Evolutionary conservation across 2,888 invertebrate genomes (phyloP).

Genomic region (Hypolimnas misippus): DNA sequence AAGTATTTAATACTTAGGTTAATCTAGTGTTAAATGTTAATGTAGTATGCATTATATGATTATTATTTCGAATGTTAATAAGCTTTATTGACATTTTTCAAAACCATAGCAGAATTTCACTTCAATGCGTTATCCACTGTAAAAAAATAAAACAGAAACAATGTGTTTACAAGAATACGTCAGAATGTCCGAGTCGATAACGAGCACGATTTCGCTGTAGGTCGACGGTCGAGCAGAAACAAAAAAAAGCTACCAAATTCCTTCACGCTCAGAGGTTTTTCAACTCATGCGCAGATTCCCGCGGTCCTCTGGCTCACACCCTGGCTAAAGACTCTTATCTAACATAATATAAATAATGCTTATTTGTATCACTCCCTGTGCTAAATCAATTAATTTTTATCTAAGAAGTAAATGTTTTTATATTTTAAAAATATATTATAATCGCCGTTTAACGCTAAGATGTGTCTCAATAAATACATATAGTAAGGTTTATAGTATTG

Average conservation of each 20-base stretch:
- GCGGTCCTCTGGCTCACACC: slow-evolving; percentile 7
- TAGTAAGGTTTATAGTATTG: slow-evolving; percentile 25
- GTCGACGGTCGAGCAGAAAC: slow-evolving; percentile 49
- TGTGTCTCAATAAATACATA: slow-evolving; percentile 15
- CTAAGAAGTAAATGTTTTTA: background rate
- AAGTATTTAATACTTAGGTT: too few relatives aligned
- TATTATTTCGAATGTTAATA: too few relatives aligned
- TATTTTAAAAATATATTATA: background rate
- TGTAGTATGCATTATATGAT: too few relatives aligned
- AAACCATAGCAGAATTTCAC: too few relatives aligned
- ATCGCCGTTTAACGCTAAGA: background rate
- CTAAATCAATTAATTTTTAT: too few relatives aligned
- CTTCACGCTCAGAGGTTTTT: slow-evolving; percentile 65
- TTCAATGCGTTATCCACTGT: too few relatives aligned
- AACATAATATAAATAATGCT: background rate
- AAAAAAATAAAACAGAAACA: slow-evolving; percentile 8
- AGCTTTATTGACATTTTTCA: too few relatives aligned
- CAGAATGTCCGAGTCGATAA: slow-evolving; percentile 42
- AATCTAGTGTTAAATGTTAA: too few relatives aligned
- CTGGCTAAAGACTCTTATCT: slow-evolving; percentile 1
- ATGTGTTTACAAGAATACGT: slow-evolving; percentile 25
- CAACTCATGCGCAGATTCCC: slow-evolving; percentile 51
- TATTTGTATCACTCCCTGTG: too few relatives aligned
- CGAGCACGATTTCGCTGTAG: slow-evolving; percentile 39
- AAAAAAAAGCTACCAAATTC: slow-evolving; percentile 58